Evolutionary conservation across 2,888 invertebrate species (phyloP).

Genomic region (Panzeria rudis): DNA sequence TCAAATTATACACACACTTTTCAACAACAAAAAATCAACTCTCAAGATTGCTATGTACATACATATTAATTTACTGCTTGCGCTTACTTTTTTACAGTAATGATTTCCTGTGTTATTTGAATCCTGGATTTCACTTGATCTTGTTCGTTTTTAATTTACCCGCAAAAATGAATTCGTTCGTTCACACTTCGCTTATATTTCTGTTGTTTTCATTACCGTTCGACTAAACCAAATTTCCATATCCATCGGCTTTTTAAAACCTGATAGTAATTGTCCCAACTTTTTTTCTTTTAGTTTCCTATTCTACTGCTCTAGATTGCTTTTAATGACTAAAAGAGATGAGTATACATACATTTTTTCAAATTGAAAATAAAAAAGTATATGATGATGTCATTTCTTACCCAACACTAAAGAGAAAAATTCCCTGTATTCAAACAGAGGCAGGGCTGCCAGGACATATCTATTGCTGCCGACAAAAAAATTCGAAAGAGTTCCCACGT

Average conservation of each 20-base stretch:
- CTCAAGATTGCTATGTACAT: background rate
- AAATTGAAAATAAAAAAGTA: conserved; percentile 27
- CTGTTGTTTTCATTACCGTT: conserved; percentile 52
- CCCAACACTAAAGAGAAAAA: background rate
- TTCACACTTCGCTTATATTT: conserved; percentile 53
- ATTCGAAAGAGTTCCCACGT: too few species aligned
- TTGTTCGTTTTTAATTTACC: conserved; percentile 46
- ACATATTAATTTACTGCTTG: background rate
- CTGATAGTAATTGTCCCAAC: conserved; percentile 40
- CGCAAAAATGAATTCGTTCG: conserved; percentile 66
- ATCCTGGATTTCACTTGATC: conserved; percentile 17
- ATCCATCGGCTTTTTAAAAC: conserved; percentile 33
- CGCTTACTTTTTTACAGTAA: conserved; percentile 58
- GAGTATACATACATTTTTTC: conserved; percentile 31
- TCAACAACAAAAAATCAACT: conserved; percentile 23
- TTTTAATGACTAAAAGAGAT: conserved; percentile 47
- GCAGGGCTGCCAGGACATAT: too few species aligned
- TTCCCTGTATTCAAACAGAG: conserved; percentile 19
- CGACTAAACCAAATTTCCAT: conserved; percentile 57
- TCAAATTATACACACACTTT: conserved; percentile 52
- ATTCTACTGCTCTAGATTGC: conserved; percentile 25
- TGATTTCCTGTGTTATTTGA: conserved; percentile 31
- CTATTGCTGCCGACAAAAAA: too few species aligned
- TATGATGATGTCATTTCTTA: conserved; percentile 65
- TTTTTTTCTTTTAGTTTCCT: conserved; percentile 32